These are phyloP conservation scores for Sympetrum striolatum DNA, from an alignment of 2,888 invertebrate genomes.

Conservation along the genomic window DNA sequence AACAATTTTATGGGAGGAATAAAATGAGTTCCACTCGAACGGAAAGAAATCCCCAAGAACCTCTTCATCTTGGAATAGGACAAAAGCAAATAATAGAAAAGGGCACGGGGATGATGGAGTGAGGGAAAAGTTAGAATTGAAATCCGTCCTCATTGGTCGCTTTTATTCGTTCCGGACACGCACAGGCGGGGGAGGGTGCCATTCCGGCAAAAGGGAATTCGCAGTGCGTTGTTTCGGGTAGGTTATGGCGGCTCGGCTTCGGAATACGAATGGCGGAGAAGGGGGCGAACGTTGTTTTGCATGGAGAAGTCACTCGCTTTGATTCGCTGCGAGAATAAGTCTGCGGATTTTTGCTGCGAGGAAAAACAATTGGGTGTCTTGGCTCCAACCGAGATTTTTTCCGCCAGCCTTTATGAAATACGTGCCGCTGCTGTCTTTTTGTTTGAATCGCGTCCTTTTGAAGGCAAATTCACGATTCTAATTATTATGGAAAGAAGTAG, in stretches of 20 bases:
- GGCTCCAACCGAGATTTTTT: not conserved
- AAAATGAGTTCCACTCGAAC: too few relatives aligned
- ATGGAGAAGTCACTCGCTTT: constrained; percentile 8
- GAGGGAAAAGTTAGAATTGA: not conserved
- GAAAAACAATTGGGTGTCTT: not conserved
- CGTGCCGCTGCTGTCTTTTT: not conserved
- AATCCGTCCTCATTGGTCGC: not conserved
- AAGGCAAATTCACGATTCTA: not conserved
- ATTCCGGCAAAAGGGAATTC: constrained; percentile 30
- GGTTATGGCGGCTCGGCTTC: constrained; percentile 26
- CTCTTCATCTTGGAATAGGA: too few relatives aligned
- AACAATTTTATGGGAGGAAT: too few relatives aligned
- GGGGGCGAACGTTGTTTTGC: not conserved
- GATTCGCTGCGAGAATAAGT: constrained; percentile 5
- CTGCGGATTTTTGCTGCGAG: not conserved
- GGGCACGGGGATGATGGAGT: not conserved
- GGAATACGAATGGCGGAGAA: constrained; percentile 31
- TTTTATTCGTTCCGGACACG: not conserved
- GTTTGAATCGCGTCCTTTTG: not conserved
- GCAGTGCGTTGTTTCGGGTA: constrained; percentile 36
- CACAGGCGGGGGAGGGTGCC: not conserved
- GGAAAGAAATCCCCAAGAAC: too few relatives aligned
- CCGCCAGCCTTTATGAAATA: not conserved
- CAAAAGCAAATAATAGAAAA: not conserved
- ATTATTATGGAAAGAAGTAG: too few relatives aligned